Base-by-base conservation (phyloP, 1,140 invertebrate genomes). In the Neodiprion lecontei region DNA sequence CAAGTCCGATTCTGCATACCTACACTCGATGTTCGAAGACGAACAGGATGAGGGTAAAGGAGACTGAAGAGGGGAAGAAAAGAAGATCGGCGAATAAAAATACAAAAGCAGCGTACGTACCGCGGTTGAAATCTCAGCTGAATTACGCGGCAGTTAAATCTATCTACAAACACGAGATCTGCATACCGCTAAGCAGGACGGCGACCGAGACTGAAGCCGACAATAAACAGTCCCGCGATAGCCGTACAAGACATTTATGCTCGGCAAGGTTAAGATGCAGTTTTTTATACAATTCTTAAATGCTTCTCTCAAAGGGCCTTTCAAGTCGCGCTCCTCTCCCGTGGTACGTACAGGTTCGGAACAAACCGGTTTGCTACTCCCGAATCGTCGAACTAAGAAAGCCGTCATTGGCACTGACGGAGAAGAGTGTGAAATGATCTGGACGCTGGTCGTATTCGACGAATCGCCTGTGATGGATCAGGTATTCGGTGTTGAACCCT, bases 101-200 rank as follows among this genome's bases (percentile, higher is more conserved):
- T 61, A 17, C 53, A 61, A 61, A 14, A 7, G n/a, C 53, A 17
- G 5, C 28, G 28, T 61, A 61, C 53, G n/a, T 14, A 17, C 11
- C 5, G 53, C 11, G 53, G 53, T 61, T 14, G 9, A 61, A 61
- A 61, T 61, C 9, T 61, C 53, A 12, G 77, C 78, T 79, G 78
- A 83, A 83, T 82, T 82, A 81, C 79, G 72, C 75, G 76, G 70
- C 78, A 83, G 79, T 83, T 81, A 81, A 79, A 82, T 73, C 65
- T 70, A 76, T 71, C 75, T 74, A 17, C 48, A 74, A 74, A 83
- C 82, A 81, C 73, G 80, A 82, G 78, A 82, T 82, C 77, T 79
- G 80, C 80, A 83, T 83, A 80, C 77, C 81, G 70, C 28, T 74
- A 53, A 69, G 72, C 75, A 40, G 28, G 28, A 12, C 53, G 53